Percentiles rank a stretch among this genome's conserved stretches.
These are phyloP conservation scores for Aphelenchoides bicaudatus DNA, from an alignment of 2,888 invertebrate species.

Conservation along the genomic window DNA sequence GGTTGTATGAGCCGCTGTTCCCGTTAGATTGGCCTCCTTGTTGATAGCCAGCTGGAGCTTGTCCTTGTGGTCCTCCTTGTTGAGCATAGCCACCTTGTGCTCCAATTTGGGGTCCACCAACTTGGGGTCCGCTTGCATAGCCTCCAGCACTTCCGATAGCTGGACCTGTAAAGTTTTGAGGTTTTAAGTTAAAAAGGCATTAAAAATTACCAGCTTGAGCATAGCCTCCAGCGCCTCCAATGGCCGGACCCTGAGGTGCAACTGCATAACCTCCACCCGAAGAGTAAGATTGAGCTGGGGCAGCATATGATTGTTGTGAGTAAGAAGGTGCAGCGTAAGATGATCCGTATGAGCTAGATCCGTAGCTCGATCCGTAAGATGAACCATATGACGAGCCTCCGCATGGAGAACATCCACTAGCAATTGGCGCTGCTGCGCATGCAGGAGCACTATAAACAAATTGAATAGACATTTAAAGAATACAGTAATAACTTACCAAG, in stretches of 20 bases:
- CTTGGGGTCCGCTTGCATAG: background rate
- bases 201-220: background rate
- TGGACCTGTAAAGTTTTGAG: too few species aligned
- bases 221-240: constrained; percentile 12
- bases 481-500: background rate
- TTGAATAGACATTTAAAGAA: background rate
- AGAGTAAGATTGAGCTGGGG: constrained; percentile 14
- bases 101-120: constrained; percentile 1
- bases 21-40: constrained; percentile 4
- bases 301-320: background rate
- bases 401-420: constrained; percentile 16
- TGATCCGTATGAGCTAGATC: constrained; percentile 6
- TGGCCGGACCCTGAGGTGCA: background rate
- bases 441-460: constrained; percentile 14
- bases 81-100: constrained; percentile 21
- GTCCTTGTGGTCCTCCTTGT: constrained; percentile 22
- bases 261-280: constrained; percentile 14
- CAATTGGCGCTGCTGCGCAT: constrained; percentile 21
- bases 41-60: constrained; percentile 10
- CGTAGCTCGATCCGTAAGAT: constrained; percentile 12
- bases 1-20: background rate
- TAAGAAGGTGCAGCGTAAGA: background rate
- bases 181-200: too few species aligned
- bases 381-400: background rate
- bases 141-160: background rate